These are phyloP conservation scores for Ischnura elegans DNA, from an alignment of 2,888 invertebrate species.

Conservation along the genomic window DNA sequence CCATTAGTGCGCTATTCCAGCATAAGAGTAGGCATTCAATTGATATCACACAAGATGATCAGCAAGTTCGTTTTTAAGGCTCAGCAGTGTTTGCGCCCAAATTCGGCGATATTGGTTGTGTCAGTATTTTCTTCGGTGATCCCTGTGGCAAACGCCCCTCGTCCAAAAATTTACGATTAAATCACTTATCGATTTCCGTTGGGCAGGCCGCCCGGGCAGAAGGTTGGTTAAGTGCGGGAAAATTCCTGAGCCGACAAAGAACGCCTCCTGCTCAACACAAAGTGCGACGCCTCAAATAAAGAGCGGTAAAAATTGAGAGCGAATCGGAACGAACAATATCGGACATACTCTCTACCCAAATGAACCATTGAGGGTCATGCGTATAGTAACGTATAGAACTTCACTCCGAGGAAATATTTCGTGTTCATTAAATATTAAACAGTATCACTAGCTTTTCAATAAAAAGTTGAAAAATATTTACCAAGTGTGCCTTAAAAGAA, in stretches of 20 bases:
- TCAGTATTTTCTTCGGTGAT: background rate
- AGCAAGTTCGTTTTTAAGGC: no score
- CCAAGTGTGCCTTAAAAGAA: no score
- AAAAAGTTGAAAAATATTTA: no score
- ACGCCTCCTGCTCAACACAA: background rate
- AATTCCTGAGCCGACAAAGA: background rate
- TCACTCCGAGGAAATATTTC: no score
- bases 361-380: no score
- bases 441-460: no score
- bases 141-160: background rate
- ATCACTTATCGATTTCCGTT: slow-evolving; percentile 35
- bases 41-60: no score
- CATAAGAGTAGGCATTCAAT: no score
- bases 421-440: no score
- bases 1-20: no score
- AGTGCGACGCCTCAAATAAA: background rate
- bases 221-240: background rate
- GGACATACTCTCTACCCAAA: no score
- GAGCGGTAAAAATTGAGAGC: background rate
- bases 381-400: no score
- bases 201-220: background rate
- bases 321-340: background rate
- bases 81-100: background rate
- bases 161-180: slow-evolving; percentile 14
- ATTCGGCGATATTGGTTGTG: background rate